Evolutionary conservation across 2,797 vertebrate species (phyloP), one percentile per base, ranked within the genome.

Genomic region (Synanceia verrucosa): DNA sequence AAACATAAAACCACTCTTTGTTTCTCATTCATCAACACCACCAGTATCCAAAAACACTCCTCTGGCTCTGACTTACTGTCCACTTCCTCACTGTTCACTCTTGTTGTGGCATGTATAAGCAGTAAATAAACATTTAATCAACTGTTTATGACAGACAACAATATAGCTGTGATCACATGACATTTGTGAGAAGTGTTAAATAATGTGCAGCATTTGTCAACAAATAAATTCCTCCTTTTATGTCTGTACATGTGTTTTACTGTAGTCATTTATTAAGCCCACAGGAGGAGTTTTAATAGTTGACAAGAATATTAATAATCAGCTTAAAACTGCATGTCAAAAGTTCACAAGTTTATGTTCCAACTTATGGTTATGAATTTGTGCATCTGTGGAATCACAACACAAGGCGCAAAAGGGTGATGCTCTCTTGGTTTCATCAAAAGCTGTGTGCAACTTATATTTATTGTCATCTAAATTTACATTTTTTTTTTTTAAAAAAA

Each of bases 361-460:
- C n/a, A 55, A 39, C 46, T 43, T 7, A 43, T 19, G 6, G 3
- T 39, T 24, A 19, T 14, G n/a, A 58, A 70, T 52, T n/a, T 1
- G 2, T 43, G 41, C 19, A 73, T 21, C 65, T 29, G 53, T 36
- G 28, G 11, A 75, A 31, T 29, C 43, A 90, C 89, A 78, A 92
- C 71, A 92, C 73, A 90, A 80, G 63, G 78, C 84, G 83, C 78
- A 82, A 86, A 90, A 9, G 91, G 61, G 73, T 79, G 78, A 79
- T 29, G 69, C 34, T 70, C 78, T 90, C 73, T 83, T 93, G 90
- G 90, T 95, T 95, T 96, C 93, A 95, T 96, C 94, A 95, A 96
- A 97, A 97, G 96, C 96, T 96, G 95, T 96, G 96, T 87, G 93
- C 91, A 94, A 91, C 95, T 91, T 95, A 93, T 92, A 96, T 95